A percentile compares a stretch with the other conserved stretches of the same genome.
phyloP scores from a whole-genome alignment of 2,888 invertebrate genomes.

The Stegophylla sp. region DNA sequence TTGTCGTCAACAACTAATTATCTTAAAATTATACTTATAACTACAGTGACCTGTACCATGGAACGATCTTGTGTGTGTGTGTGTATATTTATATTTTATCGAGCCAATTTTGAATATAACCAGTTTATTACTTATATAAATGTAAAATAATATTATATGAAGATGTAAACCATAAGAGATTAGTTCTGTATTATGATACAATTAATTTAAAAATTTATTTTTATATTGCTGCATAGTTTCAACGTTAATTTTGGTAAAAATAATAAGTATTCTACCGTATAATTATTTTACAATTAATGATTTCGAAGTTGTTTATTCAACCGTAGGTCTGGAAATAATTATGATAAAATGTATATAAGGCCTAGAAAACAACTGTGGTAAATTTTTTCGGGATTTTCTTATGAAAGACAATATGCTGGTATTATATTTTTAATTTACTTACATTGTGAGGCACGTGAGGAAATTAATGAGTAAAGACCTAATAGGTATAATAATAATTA shows the following conservation, averaged over 20 bases:
- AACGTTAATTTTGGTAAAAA: neutral
- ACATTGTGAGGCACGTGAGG: too few species aligned
- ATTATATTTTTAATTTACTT: neutral
- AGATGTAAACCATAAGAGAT: neutral
- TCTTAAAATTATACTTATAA: neutral
- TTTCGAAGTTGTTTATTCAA: neutral
- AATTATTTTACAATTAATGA: neutral
- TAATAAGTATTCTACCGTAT: neutral
- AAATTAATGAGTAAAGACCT: neutral
- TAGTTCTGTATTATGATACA: neutral
- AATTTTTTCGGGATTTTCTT: too few species aligned
- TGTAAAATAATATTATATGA: neutral
- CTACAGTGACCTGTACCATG: neutral
- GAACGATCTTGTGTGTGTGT: neutral
- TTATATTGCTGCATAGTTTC: neutral
- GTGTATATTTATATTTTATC: conserved; percentile 39
- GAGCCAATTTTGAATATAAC: conserved; percentile 31
- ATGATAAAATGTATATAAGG: neutral
- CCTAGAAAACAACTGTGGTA: too few species aligned
- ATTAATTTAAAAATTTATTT: conserved; percentile 41
- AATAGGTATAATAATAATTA: neutral
- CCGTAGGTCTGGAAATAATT: conserved; percentile 1
- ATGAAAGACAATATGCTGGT: too few species aligned
- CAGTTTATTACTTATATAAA: neutral
- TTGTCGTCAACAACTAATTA: conserved; percentile 46